Evolutionary conservation across 2,797 vertebrate genomes (phyloP).

Genomic region (Helostoma temminkii): DNA sequence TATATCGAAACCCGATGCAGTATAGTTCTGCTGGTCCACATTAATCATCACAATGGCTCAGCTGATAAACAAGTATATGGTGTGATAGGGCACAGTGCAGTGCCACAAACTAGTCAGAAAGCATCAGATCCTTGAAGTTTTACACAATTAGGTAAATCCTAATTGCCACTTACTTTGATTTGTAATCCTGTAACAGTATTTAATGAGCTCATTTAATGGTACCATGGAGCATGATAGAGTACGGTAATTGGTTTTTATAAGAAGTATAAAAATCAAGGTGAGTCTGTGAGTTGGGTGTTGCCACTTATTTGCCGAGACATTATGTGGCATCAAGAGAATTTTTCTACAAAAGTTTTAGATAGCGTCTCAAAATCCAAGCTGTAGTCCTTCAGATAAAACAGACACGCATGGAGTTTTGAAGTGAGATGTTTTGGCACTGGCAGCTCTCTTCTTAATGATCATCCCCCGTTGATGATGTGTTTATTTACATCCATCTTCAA

Average conservation of each 20-base stretch:
- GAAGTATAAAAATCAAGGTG: constrained; percentile 74
- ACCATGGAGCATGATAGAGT: constrained; percentile 81
- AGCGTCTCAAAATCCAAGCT: constrained; percentile 30
- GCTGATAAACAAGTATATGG: constrained; percentile 52
- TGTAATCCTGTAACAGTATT: constrained; percentile 84
- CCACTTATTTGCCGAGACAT: constrained; percentile 41
- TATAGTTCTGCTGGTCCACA: constrained; percentile 51
- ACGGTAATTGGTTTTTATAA: constrained; percentile 80
- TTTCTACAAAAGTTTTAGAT: constrained; percentile 35
- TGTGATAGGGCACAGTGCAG: constrained; percentile 19
- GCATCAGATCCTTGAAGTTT: constrained; percentile 73
- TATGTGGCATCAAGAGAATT: constrained; percentile 41
- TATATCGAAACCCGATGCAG: constrained; percentile 58
- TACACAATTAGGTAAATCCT: constrained; percentile 86
- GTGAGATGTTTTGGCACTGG: constrained; percentile 58
- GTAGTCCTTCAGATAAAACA: constrained; percentile 39
- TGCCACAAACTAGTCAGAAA: constrained; percentile 52
- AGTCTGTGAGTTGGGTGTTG: constrained; percentile 56
- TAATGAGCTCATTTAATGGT: constrained; percentile 85
- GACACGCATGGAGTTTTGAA: constrained; percentile 34
- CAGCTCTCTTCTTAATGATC: constrained; percentile 63
- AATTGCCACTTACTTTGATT: constrained; percentile 87
- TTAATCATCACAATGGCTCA: constrained; percentile 56
- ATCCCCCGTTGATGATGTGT: constrained; percentile 68
- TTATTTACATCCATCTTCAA: constrained; percentile 71